Conservation (phyloP, 2,113 vertebrate species). For the Oxyruncus cristatus region DNA sequence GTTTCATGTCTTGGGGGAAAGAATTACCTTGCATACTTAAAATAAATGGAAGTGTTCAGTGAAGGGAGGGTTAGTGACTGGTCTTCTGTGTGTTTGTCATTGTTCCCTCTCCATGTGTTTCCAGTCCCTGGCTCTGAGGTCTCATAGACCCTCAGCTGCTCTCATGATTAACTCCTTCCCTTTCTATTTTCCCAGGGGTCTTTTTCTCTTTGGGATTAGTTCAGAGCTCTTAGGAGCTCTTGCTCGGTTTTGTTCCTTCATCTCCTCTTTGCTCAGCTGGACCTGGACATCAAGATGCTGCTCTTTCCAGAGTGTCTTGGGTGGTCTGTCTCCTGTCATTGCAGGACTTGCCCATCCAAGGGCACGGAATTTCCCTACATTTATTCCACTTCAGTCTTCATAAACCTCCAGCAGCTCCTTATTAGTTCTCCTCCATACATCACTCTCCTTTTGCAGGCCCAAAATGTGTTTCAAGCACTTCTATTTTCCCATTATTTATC, state of each 20-base stretch:
- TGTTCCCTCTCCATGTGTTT: neutral
- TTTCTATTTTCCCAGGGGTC: neutral
- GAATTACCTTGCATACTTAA: neutral
- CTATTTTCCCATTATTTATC: constrained; percentile 15
- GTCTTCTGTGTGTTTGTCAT: neutral
- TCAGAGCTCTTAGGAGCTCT: neutral
- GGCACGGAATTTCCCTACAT: neutral
- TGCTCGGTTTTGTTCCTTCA: neutral
- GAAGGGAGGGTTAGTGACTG: neutral
- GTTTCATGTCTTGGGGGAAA: neutral
- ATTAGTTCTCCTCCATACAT: constrained; percentile 14
- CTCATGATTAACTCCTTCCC: neutral
- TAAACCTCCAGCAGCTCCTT: constrained; percentile 39
- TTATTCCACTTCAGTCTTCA: constrained; percentile 8
- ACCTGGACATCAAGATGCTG: neutral
- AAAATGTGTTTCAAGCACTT: constrained; percentile 6
- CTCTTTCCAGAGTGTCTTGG: neutral
- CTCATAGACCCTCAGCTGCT: neutral
- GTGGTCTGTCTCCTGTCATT: constrained; percentile 13
- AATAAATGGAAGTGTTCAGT: neutral
- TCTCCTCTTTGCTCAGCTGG: neutral
- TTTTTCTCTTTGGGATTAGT: neutral
- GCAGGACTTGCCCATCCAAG: neutral
- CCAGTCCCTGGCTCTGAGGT: neutral
- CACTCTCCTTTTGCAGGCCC: neutral